phyloP scores from a whole-genome alignment of 2,888 invertebrate species.

The Cantharis rufa region DNA sequence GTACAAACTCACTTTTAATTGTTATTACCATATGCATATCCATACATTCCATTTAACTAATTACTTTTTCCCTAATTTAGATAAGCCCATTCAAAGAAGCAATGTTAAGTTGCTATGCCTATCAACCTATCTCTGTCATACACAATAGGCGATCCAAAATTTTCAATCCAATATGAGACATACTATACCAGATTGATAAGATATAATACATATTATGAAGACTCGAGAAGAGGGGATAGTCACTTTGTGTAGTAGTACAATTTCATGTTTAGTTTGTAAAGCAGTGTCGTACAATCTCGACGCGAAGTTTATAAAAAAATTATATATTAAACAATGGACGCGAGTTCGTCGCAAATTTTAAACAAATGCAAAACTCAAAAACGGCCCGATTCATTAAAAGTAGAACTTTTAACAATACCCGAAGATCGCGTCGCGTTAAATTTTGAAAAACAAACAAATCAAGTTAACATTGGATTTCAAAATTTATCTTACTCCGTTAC shows the following conservation, averaged over 20 bases:
- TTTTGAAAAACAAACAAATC: slow-evolving; percentile 34
- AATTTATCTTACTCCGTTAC: slow-evolving; percentile 69
- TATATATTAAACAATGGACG: slow-evolving; percentile 16
- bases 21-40: neutral
- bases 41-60: neutral
- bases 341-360: slow-evolving; percentile 19
- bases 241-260: neutral
- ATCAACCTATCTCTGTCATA: neutral
- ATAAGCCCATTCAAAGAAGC: too few relatives aligned
- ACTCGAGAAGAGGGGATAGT: neutral
- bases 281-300: neutral
- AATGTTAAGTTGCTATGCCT: neutral
- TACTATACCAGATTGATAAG: neutral
- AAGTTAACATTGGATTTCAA: slow-evolving; percentile 68
- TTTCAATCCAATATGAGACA: neutral
- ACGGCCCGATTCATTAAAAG: slow-evolving; percentile 48
- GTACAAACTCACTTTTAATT: neutral
- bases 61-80: neutral
- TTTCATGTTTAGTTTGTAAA: neutral
- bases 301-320: neutral
- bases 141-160: neutral
- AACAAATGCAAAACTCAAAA: slow-evolving; percentile 27
- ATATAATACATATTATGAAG: neutral
- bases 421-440: slow-evolving; percentile 41
- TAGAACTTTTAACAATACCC: slow-evolving; percentile 47